Evolutionary conservation across 2,113 vertebrate species (phyloP).

Genomic region (Neodontobutis hainanensis): DNA sequence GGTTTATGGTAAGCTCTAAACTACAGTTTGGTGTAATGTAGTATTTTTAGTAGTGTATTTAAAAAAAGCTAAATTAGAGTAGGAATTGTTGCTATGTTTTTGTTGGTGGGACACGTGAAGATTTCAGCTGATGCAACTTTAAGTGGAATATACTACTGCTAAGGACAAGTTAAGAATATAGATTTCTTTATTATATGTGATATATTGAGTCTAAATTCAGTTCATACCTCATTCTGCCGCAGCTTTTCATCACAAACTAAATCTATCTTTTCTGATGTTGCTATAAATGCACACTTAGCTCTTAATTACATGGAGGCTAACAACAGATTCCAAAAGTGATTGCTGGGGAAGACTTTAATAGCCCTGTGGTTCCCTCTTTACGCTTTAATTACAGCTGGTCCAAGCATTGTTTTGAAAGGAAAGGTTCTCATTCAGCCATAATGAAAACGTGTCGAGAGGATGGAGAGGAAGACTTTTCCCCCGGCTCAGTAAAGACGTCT

Average conservation of each 20-base stretch:
- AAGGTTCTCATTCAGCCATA: slow-evolving; percentile 49
- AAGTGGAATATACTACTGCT: too few relatives aligned
- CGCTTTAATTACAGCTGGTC: slow-evolving; percentile 64
- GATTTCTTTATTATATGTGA: too few relatives aligned
- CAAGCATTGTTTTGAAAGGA: slow-evolving; percentile 63
- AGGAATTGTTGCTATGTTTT: too few relatives aligned
- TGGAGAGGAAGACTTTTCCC: slow-evolving; percentile 19
- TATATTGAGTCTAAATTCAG: not conserved
- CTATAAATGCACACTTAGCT: slow-evolving; percentile 54
- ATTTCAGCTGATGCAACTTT: too few relatives aligned
- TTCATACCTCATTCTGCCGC: not conserved
- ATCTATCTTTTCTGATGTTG: slow-evolving; percentile 18
- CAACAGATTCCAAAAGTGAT: slow-evolving; percentile 51
- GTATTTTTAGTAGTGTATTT: too few relatives aligned
- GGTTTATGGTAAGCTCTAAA: too few relatives aligned
- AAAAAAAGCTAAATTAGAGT: too few relatives aligned
- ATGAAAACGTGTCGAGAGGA: slow-evolving; percentile 47
- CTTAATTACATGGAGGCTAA: slow-evolving; percentile 60
- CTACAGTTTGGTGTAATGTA: too few relatives aligned
- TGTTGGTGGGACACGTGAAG: too few relatives aligned
- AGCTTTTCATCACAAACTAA: slow-evolving; percentile 28
- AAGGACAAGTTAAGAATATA: too few relatives aligned
- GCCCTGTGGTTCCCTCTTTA: slow-evolving; percentile 40
- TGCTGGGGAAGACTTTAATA: slow-evolving; percentile 52
- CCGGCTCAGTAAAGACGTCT: slow-evolving; percentile 37